A percentile compares a stretch with the other conserved stretches of the same genome.
These are phyloP conservation scores for Pecten maximus DNA, from an alignment of 2,888 invertebrate species.

Conservation along the genomic window DNA sequence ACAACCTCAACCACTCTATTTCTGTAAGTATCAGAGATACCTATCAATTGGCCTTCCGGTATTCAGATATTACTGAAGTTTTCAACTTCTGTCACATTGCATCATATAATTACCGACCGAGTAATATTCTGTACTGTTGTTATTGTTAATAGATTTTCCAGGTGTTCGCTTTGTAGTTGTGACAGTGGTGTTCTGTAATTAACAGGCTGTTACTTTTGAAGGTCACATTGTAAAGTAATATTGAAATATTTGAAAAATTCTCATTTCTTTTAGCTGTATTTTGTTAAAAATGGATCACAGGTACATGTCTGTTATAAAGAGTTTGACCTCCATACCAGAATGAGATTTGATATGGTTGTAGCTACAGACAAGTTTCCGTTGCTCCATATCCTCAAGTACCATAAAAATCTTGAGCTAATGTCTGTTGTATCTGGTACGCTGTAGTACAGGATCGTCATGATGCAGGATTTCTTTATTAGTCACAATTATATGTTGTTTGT, in stretches of 20 bases:
- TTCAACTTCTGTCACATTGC: not conserved
- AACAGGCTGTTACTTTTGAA: not conserved
- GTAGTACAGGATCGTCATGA: not conserved
- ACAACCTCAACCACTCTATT: conserved; percentile 74
- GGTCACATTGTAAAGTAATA: not conserved
- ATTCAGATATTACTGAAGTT: not conserved
- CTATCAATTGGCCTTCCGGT: not conserved
- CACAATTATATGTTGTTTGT: not conserved
- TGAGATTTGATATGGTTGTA: conserved; percentile 9
- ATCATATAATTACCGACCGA: not conserved
- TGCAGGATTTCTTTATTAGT: not conserved
- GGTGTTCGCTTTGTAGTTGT: not conserved
- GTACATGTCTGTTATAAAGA: not conserved
- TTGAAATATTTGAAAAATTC: not conserved
- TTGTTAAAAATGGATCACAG: not conserved
- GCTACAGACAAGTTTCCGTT: conserved; percentile 1
- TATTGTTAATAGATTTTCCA: not conserved
- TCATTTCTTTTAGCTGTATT: not conserved
- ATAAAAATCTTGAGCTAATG: not conserved
- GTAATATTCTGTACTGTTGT: not conserved
- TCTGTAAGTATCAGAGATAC: conserved; percentile 67
- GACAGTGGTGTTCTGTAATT: no score
- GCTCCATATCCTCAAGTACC: not conserved
- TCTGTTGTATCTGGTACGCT: not conserved
- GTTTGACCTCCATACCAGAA: not conserved